Conservation (phyloP, 2,888 invertebrate species). For the Dimorphilus gyrociliatus region DNA sequence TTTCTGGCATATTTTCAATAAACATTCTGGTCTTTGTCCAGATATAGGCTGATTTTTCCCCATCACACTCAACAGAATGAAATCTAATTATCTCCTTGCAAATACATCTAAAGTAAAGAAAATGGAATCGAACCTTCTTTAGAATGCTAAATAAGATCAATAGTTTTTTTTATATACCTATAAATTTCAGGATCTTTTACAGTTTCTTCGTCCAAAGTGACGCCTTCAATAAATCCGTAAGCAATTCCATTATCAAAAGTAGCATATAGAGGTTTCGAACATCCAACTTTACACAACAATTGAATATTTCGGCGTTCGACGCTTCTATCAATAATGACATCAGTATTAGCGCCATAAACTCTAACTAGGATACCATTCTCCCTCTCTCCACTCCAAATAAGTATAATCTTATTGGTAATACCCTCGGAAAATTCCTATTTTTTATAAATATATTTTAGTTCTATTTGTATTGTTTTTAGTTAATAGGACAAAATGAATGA, state of each 20-base stretch:
- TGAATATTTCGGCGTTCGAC: constrained; percentile 43
- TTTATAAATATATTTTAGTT: too few species aligned
- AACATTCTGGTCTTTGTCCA: too few species aligned
- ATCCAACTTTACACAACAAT: constrained; percentile 50
- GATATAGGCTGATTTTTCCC: too few species aligned
- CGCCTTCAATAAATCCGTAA: constrained; percentile 62
- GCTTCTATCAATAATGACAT: constrained; percentile 76
- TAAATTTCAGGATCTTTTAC: constrained; percentile 23
- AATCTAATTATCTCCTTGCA: too few species aligned
- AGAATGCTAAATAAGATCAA: too few species aligned
- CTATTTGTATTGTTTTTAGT: too few species aligned
- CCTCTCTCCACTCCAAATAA: constrained; percentile 46
- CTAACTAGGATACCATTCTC: constrained; percentile 62
- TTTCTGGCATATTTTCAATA: too few species aligned
- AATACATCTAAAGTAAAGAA: too few species aligned
- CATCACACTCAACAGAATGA: too few species aligned
- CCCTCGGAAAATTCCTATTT: constrained; percentile 89
- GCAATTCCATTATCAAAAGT: constrained; percentile 82
- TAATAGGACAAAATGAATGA: too few species aligned
- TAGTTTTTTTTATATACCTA: too few species aligned
- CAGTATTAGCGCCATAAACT: constrained; percentile 82
- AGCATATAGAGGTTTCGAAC: constrained; percentile 72
- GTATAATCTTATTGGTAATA: constrained; percentile 76
- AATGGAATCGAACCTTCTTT: too few species aligned
- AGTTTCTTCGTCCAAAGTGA: constrained; percentile 29